phyloP scores from a whole-genome alignment of 2,113 vertebrate genomes.

The Andinoacara biseriatus region DNA sequence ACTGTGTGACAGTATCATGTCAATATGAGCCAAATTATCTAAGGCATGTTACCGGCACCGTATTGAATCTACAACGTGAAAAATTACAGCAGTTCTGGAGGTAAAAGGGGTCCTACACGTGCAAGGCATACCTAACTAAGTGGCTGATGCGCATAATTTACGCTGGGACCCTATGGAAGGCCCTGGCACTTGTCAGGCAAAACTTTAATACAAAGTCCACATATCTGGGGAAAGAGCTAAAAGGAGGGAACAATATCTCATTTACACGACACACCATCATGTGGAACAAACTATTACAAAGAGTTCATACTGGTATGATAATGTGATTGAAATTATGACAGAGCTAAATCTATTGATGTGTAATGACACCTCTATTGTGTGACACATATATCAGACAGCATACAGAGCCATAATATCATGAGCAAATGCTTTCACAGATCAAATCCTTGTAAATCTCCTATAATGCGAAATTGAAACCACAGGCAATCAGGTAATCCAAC shows the following conservation, averaged over 20 bases:
- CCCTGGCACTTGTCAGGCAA: not conserved
- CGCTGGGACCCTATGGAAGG: not conserved
- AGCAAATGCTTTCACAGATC: conserved; percentile 25
- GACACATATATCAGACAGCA: conserved; percentile 21
- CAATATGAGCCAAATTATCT: not conserved
- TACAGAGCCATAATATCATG: conserved; percentile 6
- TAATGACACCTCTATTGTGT: conserved; percentile 5
- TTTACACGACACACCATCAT: not conserved
- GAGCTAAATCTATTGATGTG: conserved; percentile 1
- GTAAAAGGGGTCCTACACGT: not conserved
- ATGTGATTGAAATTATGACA: not conserved
- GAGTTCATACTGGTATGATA: not conserved
- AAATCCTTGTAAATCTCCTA: conserved; percentile 44
- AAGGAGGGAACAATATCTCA: not conserved
- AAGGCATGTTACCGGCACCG: not conserved
- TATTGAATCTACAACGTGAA: no score
- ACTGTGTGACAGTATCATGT: not conserved
- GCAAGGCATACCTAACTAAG: not conserved
- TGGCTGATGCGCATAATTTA: no score
- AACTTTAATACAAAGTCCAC: not conserved
- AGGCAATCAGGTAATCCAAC: conserved; percentile 43
- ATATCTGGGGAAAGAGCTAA: not conserved
- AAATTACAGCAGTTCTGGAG: not conserved
- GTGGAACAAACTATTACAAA: not conserved
- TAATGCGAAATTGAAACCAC: conserved; percentile 42